Conservation (phyloP, 2,113 vertebrate species). For the Vanacampus margaritifer region DNA sequence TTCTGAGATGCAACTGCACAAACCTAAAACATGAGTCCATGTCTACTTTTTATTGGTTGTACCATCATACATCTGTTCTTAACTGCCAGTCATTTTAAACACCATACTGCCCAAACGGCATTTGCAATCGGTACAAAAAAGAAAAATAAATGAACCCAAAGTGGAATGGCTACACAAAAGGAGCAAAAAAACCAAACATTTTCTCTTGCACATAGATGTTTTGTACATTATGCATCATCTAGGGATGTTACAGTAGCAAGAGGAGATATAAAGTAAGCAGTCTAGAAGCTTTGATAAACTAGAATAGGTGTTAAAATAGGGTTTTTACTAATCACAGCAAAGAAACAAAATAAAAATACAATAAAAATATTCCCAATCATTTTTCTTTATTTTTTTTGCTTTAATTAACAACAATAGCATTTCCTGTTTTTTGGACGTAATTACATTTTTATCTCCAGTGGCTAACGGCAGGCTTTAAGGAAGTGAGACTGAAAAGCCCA, state of each 20-base stretch:
- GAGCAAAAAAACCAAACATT: constrained; percentile 33
- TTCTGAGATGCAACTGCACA: constrained; percentile 26
- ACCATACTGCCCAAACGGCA: constrained; percentile 51
- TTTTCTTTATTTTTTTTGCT: constrained; percentile 26
- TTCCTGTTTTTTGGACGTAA: not conserved
- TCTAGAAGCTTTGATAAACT: constrained; percentile 59
- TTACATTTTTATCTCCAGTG: not conserved
- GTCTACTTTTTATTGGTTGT: constrained; percentile 42
- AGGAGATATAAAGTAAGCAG: constrained; percentile 46
- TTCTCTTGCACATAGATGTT: constrained; percentile 46
- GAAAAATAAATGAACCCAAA: constrained; percentile 47
- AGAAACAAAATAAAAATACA: constrained; percentile 17
- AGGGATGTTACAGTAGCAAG: constrained; percentile 49
- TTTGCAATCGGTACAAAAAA: constrained; percentile 56
- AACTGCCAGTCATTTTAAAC: constrained; percentile 46
- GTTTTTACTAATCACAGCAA: constrained; percentile 39
- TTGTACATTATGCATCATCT: constrained; percentile 54
- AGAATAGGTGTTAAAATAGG: constrained; percentile 35
- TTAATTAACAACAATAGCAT: constrained; percentile 38
- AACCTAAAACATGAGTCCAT: constrained; percentile 21
- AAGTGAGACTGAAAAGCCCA: not conserved
- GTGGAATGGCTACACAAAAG: constrained; percentile 62
- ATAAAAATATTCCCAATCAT: constrained; percentile 8
- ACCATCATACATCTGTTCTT: constrained; percentile 46
- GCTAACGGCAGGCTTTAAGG: not conserved